Percentiles rank a stretch among this genome's conserved stretches.
phyloP scores from a whole-genome alignment of 2,888 invertebrate genomes.

The Tachina fera region DNA sequence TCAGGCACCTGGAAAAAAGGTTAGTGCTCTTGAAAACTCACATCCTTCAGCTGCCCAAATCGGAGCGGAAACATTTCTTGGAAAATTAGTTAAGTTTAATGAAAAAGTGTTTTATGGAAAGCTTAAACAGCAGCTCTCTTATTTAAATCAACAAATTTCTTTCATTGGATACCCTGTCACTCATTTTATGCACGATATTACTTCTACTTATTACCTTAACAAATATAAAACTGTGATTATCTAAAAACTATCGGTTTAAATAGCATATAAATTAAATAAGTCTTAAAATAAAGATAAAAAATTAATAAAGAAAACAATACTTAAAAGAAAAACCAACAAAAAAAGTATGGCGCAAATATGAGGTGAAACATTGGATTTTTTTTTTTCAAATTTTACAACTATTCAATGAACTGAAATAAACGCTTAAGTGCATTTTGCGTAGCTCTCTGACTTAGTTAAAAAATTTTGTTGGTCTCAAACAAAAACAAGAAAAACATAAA shows the following conservation, averaged over 20 bases:
- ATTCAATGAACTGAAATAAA: constrained; percentile 54
- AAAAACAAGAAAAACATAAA: neutral
- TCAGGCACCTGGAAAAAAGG: too few species aligned
- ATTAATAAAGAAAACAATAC: neutral
- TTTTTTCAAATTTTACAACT: constrained; percentile 1
- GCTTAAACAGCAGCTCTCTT: too few species aligned
- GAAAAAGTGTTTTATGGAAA: too few species aligned
- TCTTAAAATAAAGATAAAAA: neutral
- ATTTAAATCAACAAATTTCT: neutral
- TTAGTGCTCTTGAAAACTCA: too few species aligned
- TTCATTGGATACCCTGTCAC: neutral
- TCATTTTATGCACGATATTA: neutral
- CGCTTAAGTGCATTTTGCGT: constrained; percentile 11
- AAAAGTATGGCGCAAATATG: constrained; percentile 25
- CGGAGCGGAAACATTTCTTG: too few species aligned
- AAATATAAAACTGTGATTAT: constrained; percentile 18
- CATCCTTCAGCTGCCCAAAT: too few species aligned
- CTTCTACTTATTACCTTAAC: neutral
- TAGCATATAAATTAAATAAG: neutral
- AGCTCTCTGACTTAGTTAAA: neutral
- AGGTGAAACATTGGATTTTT: constrained; percentile 9
- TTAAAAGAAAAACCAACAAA: neutral
- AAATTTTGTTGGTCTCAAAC: neutral
- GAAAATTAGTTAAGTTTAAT: too few species aligned
- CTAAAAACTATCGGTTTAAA: constrained; percentile 1